A percentile compares a stretch with the other conserved stretches of the same genome.
phyloP scores from a whole-genome alignment of 2,113 vertebrate species.

The Alethe castanea region DNA sequence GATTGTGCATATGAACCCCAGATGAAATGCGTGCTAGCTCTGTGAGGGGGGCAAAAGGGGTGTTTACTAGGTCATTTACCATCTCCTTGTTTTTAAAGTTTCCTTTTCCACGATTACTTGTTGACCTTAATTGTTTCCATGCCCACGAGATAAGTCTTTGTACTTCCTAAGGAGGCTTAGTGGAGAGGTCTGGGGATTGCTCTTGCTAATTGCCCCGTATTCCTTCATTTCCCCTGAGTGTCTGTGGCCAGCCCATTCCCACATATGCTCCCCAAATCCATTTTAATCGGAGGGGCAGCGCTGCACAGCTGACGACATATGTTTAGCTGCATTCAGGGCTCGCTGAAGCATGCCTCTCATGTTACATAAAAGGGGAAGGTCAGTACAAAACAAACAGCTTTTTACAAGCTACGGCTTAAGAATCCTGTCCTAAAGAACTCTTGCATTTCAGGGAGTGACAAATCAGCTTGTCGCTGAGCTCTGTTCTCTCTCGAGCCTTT shows the following conservation, averaged over 20 bases:
- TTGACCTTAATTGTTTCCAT: conserved; percentile 83
- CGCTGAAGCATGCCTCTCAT: conserved; percentile 68
- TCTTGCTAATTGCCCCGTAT: conserved; percentile 72
- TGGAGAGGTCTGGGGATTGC: conserved; percentile 48
- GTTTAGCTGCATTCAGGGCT: conserved; percentile 64
- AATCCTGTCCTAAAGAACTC: conserved; percentile 62
- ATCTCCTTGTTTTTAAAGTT: conserved; percentile 72
- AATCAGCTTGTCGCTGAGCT: conserved; percentile 40
- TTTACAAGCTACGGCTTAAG: conserved; percentile 68
- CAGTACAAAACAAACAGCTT: conserved; percentile 74
- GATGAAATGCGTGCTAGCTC: conserved; percentile 63
- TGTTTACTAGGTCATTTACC: conserved; percentile 73
- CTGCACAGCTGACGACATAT: conserved; percentile 75
- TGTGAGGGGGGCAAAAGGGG: conserved; percentile 43
- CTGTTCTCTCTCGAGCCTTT: neutral
- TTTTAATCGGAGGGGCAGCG: conserved; percentile 67
- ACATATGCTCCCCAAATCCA: conserved; percentile 74
- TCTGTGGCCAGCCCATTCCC: conserved; percentile 66
- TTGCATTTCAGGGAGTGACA: conserved; percentile 2
- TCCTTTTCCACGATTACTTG: conserved; percentile 75
- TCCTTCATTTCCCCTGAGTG: conserved; percentile 67
- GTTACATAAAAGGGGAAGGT: conserved; percentile 73
- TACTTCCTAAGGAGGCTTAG: conserved; percentile 66
- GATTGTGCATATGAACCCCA: conserved; percentile 68
- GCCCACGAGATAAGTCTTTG: conserved; percentile 65